phyloP scores from a whole-genome alignment of 2,797 vertebrate genomes.

The Vespertilio murinus region DNA sequence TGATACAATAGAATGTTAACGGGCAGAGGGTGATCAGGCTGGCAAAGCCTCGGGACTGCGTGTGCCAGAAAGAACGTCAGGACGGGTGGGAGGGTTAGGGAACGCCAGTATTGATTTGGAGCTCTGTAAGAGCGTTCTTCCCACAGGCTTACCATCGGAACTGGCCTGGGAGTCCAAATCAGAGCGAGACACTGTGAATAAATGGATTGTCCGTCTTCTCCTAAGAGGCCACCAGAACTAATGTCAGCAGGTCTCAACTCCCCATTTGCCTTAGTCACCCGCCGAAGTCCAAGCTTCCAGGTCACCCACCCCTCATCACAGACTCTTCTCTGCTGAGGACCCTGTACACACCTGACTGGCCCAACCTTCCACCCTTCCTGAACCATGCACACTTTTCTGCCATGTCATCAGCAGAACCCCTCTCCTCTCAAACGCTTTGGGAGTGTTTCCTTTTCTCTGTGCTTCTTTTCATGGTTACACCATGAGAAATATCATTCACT shows the following conservation, averaged over 20 bases:
- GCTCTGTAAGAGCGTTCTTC: neutral
- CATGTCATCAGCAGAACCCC: neutral
- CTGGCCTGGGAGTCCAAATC: neutral
- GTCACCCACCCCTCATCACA: neutral
- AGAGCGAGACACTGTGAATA: neutral
- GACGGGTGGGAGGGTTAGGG: too few relatives aligned
- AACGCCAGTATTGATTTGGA: neutral
- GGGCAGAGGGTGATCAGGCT: neutral
- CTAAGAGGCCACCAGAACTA: neutral
- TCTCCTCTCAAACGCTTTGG: neutral
- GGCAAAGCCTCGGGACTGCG: neutral
- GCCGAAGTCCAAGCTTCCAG: neutral
- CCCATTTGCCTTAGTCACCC: neutral
- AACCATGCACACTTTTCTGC: neutral
- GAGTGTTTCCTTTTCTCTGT: neutral
- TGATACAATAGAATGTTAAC: neutral
- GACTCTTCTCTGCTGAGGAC: neutral
- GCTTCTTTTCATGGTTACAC: neutral
- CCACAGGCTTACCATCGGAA: neutral
- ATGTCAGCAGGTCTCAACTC: neutral
- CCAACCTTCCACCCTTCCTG: neutral
- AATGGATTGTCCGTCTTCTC: neutral
- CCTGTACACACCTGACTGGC: neutral
- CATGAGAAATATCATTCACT: too few relatives aligned
- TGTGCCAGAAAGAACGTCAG: neutral